A percentile compares a stretch with the other conserved stretches of the same genome.
Conservation (phyloP, 1,140 invertebrate genomes). For the Calephelis virginiensis region DNA sequence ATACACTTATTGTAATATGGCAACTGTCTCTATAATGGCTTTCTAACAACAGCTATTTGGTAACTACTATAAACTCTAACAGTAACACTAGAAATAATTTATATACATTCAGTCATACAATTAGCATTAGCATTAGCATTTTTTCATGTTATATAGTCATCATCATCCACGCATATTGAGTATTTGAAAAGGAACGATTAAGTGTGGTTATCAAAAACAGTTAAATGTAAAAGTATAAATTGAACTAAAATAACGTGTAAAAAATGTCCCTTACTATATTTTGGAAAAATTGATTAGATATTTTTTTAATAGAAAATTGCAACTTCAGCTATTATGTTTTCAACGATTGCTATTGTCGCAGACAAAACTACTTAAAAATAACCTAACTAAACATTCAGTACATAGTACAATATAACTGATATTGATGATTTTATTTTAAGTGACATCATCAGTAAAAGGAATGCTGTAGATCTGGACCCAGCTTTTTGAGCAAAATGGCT, state of each 20-base stretch:
- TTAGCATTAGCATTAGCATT: too few relatives aligned
- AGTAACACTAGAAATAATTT: slow-evolving; percentile 59
- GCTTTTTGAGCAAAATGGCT: too few relatives aligned
- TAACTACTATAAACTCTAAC: slow-evolving; percentile 54
- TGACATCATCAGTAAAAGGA: too few relatives aligned
- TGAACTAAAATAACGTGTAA: too few relatives aligned
- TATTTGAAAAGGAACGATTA: slow-evolving; percentile 3
- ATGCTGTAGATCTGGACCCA: too few relatives aligned
- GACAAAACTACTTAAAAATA: too few relatives aligned
- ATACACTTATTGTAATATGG: slow-evolving; percentile 8
- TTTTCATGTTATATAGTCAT: background rate
- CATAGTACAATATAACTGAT: too few relatives aligned
- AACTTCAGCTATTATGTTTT: too few relatives aligned
- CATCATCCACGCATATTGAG: background rate
- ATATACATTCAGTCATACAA: slow-evolving; percentile 66
- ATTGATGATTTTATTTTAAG: too few relatives aligned
- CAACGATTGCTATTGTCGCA: too few relatives aligned
- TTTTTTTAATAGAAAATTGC: background rate
- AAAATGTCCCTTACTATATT: background rate
- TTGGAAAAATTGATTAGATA: too few relatives aligned
- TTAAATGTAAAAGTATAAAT: background rate
- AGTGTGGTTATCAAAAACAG: background rate
- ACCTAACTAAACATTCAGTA: too few relatives aligned
- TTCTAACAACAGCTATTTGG: slow-evolving; percentile 46
- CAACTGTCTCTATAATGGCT: slow-evolving; percentile 3